Evolutionary conservation across 2,888 invertebrate genomes (phyloP), one percentile per base, ranked within the genome.

Genomic region (Matsumyia berberina): DNA sequence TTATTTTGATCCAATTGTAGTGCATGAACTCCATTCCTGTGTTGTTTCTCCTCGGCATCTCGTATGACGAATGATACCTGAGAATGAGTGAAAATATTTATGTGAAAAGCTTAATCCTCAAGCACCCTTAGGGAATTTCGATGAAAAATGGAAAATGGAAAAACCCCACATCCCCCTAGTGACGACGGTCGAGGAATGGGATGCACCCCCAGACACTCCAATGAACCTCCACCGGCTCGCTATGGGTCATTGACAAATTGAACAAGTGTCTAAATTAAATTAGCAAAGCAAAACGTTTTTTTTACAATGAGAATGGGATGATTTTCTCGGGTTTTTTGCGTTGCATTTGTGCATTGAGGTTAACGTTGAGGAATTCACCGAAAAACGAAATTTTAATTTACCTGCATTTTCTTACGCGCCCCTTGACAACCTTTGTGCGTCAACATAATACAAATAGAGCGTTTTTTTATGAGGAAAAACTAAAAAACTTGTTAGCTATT

Each of bases 1-100:
- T 96, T 94, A 79, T 94, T 93, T 5, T 97, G 95, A 92, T 99
- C 99, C 91, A 96, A 95, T 93, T 99, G 99, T 83, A 99, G 93
- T 6, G 98, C 97, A 92, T 98, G 99, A 77, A 99, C 96, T 80
- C 99, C 99, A 88, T 98, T 98, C 90, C 98, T 94, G 92, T 99
- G 99, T 88, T 95, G 95, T 88, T 95, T 94, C 93, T 99, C 99
- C 89, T 97, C 96, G 90, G 98, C 97, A 92, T 98, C 98, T 88
- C 99, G 95, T 90, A 99, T 98, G 81, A 99, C 98, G 94, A 98
- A 99, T 86, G 99, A 99, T 86, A 99, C 97, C 97, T 99, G 60
- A 17, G 24, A 58, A 53, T 15, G 33, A 49, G 37, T 33, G 17
- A 11, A 72, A 31, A 12, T n/a, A 58, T 39, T 33, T 60, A 35